Evolutionary conservation across 2,113 vertebrate species (phyloP).

Genomic region (Cnemophilus loriae): DNA sequence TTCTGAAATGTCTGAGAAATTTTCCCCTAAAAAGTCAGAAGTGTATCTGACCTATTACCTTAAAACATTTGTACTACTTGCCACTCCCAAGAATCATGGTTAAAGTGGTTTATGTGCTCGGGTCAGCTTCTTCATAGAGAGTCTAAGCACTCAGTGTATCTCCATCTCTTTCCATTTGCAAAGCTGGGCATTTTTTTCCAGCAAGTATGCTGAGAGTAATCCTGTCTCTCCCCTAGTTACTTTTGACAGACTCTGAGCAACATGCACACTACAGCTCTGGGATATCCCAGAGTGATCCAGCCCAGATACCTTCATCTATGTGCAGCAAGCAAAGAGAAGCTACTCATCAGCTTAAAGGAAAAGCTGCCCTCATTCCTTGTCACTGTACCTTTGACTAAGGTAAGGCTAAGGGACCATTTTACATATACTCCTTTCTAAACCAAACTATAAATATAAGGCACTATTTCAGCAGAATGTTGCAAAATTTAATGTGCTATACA

Average conservation of each 20-base stretch:
- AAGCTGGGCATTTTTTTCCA: not conserved
- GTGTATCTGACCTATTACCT: not conserved
- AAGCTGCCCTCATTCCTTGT: not conserved
- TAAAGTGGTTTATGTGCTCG: not conserved
- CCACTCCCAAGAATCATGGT: not conserved
- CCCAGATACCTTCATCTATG: not conserved
- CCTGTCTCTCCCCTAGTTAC: not conserved
- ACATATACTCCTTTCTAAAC: not conserved
- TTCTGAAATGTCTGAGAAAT: not conserved
- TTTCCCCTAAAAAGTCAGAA: not conserved
- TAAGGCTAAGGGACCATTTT: not conserved
- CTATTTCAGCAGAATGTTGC: not conserved
- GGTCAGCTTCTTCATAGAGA: not conserved
- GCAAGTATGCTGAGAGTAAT: not conserved
- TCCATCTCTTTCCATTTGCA: not conserved
- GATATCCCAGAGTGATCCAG: not conserved
- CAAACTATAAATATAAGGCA: not conserved
- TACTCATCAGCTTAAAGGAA: not conserved
- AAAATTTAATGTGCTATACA: not conserved
- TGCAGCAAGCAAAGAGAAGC: not conserved
- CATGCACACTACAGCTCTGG: not conserved
- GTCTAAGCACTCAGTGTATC: not conserved
- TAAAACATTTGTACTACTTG: not conserved
- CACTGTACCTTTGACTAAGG: not conserved
- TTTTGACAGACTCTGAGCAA: not conserved